phyloP scores from a whole-genome alignment of 2,113 vertebrate species.

The Merops nubicus region DNA sequence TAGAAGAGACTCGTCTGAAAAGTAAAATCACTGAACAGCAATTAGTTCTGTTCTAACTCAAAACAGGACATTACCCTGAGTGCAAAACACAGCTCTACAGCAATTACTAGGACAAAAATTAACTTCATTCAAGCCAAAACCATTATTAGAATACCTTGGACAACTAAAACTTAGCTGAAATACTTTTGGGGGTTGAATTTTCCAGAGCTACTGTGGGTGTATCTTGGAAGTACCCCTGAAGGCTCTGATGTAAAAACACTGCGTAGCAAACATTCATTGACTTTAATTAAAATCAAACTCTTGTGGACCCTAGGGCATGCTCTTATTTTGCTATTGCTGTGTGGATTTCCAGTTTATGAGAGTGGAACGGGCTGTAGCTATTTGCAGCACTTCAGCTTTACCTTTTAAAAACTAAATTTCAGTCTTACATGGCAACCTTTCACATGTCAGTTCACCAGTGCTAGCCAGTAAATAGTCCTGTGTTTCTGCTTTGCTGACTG shows the following conservation, averaged over 20 bases:
- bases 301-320: neutral
- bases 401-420: neutral
- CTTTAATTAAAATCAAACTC: neutral
- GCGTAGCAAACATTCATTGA: fast-evolving
- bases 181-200: neutral
- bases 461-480: neutral
- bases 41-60: neutral
- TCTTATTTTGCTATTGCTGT: neutral
- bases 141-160: neutral
- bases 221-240: neutral
- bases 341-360: neutral
- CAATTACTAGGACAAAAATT: neutral
- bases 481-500: neutral
- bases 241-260: neutral
- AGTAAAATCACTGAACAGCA: neutral
- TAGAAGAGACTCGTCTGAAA: neutral
- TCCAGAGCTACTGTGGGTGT: neutral
- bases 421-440: fast-evolving
- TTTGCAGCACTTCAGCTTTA: neutral
- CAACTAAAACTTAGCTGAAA: neutral
- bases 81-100: too few relatives aligned
- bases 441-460: neutral
- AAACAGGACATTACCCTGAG: neutral
- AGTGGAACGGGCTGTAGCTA: neutral
- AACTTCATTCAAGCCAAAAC: neutral